Evolutionary conservation across 2,888 invertebrate species (phyloP).

Genomic region (Spialia ferax): DNA sequence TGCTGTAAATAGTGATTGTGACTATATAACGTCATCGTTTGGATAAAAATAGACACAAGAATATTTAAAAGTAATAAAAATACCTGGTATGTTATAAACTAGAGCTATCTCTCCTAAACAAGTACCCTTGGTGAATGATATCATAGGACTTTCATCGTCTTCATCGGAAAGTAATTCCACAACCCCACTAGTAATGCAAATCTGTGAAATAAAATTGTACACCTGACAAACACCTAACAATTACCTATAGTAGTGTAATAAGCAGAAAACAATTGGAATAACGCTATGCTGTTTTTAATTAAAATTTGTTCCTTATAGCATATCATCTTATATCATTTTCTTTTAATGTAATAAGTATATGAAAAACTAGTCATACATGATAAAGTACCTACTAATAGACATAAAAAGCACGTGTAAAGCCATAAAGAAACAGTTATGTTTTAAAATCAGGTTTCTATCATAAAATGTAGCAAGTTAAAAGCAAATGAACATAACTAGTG

Average conservation of each 20-base stretch:
- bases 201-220: slow-evolving; percentile 54
- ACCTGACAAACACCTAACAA: too few species aligned
- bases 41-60: slow-evolving; percentile 11
- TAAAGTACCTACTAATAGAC: too few species aligned
- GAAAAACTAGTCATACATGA: too few species aligned
- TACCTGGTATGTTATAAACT: slow-evolving; percentile 80
- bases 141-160: slow-evolving; percentile 84
- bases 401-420: background rate
- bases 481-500: background rate
- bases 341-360: too few species aligned
- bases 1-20: slow-evolving; percentile 58
- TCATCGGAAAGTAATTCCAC: slow-evolving; percentile 82
- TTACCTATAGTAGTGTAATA: too few species aligned
- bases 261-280: too few species aligned
- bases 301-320: too few species aligned
- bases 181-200: slow-evolving; percentile 81
- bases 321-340: too few species aligned
- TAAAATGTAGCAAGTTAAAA: background rate
- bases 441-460: background rate
- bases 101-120: slow-evolving; percentile 84
- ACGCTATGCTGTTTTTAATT: too few species aligned
- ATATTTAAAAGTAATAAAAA: slow-evolving; percentile 28
- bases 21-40: slow-evolving; percentile 18
- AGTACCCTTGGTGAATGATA: slow-evolving; percentile 81
- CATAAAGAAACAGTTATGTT: background rate